Base-by-base conservation (phyloP, 2,888 invertebrate species). In the Eupsilia transversa region DNA sequence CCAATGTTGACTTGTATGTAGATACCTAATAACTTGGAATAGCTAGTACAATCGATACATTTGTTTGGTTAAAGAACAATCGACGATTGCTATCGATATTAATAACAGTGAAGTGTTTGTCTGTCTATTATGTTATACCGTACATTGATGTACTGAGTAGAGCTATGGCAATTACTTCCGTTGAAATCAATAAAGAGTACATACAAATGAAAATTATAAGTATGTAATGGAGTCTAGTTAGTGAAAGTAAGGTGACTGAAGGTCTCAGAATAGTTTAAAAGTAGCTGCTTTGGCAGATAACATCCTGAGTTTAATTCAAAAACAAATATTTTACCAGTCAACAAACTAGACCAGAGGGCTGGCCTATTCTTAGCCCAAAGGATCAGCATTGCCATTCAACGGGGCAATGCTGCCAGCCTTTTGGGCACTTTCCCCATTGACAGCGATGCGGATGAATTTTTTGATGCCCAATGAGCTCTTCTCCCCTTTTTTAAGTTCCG, bases 21-120 rank as follows among this genome's bases (percentile, higher is more conserved):
- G 27, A 63, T 70, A n/a, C n/a, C n/a, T n/a, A n/a, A 41, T 33
- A 71, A 35, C 20, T 54, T n/a, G 4, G 7, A 59, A 23, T 23
- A 9, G 7, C 10, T n/a, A 27, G 12, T 12, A 54, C 6, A 60
- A 54, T 71, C 79, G 43, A 67, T 75, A 49, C 3, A 49, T 71
- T 46, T 38, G n/a, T 72, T 72, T 38, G 17, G 0, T 6, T 38
- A 72, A 5, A 23, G 30, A 72, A 60, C 52, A 60, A 79, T 60
- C 52, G n/a, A 61, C 5, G 20, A 79, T 46, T 14, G 35, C 2
- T 60, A 60, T 60, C 35, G n/a, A 35, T 38, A n/a, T 30, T 57
- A 79, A 79, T 71, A 71, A 79, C 33, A 54, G 52, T 38, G 59
- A 30, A 54, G 17, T 46, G 30, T 69, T 1, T 3, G 5, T n/a